Evolutionary conservation across 1,140 invertebrate genomes (phyloP), one percentile per base, ranked within the genome.

Genomic region (Drosophila murphyi): DNA sequence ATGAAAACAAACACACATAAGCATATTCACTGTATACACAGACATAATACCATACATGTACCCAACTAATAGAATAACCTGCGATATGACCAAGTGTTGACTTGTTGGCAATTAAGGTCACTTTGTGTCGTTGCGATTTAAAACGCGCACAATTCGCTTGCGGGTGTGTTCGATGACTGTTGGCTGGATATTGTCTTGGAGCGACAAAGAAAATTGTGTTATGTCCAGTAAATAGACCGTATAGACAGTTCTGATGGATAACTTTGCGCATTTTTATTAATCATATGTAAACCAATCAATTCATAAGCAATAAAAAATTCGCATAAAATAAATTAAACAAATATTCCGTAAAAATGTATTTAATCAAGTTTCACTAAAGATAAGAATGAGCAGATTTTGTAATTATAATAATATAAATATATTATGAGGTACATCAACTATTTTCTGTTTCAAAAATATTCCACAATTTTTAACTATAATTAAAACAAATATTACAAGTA

Each of bases 71-170:
- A 82, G 76, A 73, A 80, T 72, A 83, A 62, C 67, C 62, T 32
- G 83, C 72, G 80, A 87, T 83, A 87, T 64, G 72, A 45, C 64
- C 83, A 59, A 88, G 83, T 87, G 83, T 72, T 87, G 83, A 87
- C 61, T 87, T 88, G 83, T 74, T 55, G 65, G 76, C 80, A 88
- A 87, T 88, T 87, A 83, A 88, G 83, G 83, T 87, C 83, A 88
- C 32, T 63, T 70, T 71, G 60, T 65, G n/a, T 50, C 3, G 59
- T 12, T 35, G 67, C 52, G 64, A 3, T 69, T 70, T 47, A 52
- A 72, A 72, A 59, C 47, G 54, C 54, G 62, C 45, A 31, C 45
- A 59, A 65, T 52, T 10, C 54, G 61, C 45, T 45, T 31, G 51
- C 37, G 72, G 51, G 67, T 47, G 59, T 72, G 52, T 57, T 51